Evolutionary conservation across 2,797 vertebrate genomes (phyloP).

Genomic region (Ficedula albicollis): DNA sequence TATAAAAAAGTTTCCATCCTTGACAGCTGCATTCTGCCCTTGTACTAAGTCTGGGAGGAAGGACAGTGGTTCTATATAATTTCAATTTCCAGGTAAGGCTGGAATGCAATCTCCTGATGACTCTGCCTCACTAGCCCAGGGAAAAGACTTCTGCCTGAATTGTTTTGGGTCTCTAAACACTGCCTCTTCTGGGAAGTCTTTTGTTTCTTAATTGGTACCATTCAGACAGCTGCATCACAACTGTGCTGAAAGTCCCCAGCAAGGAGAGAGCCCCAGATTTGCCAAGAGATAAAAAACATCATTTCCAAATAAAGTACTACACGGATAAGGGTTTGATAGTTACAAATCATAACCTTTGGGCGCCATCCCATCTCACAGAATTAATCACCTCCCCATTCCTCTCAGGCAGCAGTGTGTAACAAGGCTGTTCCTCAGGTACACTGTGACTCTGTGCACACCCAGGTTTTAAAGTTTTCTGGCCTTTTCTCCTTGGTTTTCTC

Average conservation of each 20-base stretch:
- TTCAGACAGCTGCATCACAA: not conserved
- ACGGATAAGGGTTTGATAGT: not conserved
- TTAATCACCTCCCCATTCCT: not conserved
- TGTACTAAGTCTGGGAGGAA: not conserved
- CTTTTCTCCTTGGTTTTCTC: not conserved
- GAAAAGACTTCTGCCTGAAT: not conserved
- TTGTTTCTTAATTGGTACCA: not conserved
- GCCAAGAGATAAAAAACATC: not conserved
- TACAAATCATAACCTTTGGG: slow-evolving; percentile 20
- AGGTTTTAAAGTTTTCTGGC: not conserved
- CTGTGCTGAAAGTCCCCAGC: not conserved
- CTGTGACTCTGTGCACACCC: not conserved
- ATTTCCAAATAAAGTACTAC: not conserved
- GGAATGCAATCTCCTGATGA: not conserved
- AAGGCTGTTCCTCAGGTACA: not conserved
- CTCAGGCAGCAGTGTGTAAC: not conserved
- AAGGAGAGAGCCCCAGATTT: not conserved
- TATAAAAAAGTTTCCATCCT: not conserved
- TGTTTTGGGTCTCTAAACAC: not conserved
- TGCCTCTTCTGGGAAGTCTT: not conserved
- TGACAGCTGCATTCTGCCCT: not conserved
- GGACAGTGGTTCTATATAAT: not conserved
- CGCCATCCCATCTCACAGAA: not conserved
- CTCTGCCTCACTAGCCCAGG: not conserved
- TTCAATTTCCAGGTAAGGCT: not conserved